Base-by-base conservation (phyloP, 2,888 invertebrate genomes). In the Xanthorhoe designata region DNA sequence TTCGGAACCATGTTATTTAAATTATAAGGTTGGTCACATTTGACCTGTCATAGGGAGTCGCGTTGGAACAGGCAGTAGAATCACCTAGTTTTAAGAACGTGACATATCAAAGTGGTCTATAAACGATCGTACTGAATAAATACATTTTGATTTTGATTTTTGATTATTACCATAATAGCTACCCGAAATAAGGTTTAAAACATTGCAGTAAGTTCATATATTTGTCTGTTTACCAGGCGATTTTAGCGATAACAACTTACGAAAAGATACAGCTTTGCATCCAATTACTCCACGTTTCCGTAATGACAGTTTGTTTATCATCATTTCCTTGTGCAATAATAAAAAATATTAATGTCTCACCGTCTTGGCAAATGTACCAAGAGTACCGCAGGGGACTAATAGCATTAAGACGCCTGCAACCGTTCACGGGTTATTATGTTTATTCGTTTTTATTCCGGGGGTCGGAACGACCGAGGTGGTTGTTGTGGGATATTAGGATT, bases 371-470 rank as follows among this genome's bases (percentile, higher is more conserved):
- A 90, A 89, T 88, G 88, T 86, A 84, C 82, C 82, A 58, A 64
- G 60, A 64, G 55, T 63, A 56, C 62, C 57, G 55, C 50, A 81
- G 82, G 83, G 75, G 67, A 73, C 73, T 85, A 85, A 85, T 85
- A 83, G 82, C 81, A 89, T 91, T 91, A 42, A 90, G 81, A 80
- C 78, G 87, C 79, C 90, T 90, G 90, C 85, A 83, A 85, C 80
- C 79, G 85, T 90, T 91, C 88, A 91, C 89, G 90, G 89, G 82
- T 84, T 91, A 90, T 92, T 91, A 89, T 91, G 83, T 81, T 87
- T 83, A 86, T 88, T 77, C 87, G 84, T 88, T 90, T 90, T 88
- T 89, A 87, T 88, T 81, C 80, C 70, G 78, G 84, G 68, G 87
- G 86, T 81, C 77, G 72, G 68, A 71, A 64, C 59, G 51, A 71